These are phyloP conservation scores for Erannis defoliaria DNA, from an alignment of 2,888 invertebrate species.

Conservation along the genomic window DNA sequence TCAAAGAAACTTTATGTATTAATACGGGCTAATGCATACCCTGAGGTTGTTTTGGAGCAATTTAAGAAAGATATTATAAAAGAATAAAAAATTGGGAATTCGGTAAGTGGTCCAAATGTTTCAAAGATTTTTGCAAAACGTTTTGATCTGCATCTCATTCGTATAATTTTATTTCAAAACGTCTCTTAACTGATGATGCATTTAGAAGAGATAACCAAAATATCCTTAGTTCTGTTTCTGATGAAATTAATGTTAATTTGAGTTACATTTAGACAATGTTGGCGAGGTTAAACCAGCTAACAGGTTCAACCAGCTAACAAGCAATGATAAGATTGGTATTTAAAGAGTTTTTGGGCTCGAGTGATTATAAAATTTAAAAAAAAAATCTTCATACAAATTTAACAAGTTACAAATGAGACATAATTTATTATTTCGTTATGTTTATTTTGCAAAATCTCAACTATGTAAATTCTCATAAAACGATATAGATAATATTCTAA, in stretches of 20 bases:
- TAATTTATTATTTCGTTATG: too few relatives aligned
- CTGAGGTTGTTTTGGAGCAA: slow-evolving; percentile 42
- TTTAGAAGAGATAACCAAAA: background rate
- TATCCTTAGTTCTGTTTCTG: background rate
- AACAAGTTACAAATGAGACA: too few relatives aligned
- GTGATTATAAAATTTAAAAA: too few relatives aligned
- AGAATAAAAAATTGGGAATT: slow-evolving; percentile 40
- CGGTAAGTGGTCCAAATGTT: slow-evolving; percentile 28
- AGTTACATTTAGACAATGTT: background rate
- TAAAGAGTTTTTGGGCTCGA: background rate
- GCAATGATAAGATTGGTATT: background rate
- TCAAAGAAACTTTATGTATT: slow-evolving; percentile 47
- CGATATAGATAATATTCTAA: too few relatives aligned
- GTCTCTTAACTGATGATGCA: slow-evolving; percentile 4
- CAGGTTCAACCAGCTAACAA: background rate
- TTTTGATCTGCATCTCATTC: slow-evolving; percentile 34
- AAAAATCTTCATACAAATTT: too few relatives aligned
- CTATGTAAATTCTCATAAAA: too few relatives aligned
- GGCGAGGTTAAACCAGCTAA: background rate
- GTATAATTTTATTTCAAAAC: slow-evolving; percentile 31
- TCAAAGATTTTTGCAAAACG: slow-evolving; percentile 23
- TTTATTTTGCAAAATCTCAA: background rate
- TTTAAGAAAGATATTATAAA: slow-evolving; percentile 37
- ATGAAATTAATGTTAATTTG: too few relatives aligned
- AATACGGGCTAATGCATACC: slow-evolving; percentile 49